A percentile compares a stretch with the other conserved stretches of the same genome.
Conservation (phyloP, 1,140 invertebrate species). For the Brachionus paranguensis region DNA sequence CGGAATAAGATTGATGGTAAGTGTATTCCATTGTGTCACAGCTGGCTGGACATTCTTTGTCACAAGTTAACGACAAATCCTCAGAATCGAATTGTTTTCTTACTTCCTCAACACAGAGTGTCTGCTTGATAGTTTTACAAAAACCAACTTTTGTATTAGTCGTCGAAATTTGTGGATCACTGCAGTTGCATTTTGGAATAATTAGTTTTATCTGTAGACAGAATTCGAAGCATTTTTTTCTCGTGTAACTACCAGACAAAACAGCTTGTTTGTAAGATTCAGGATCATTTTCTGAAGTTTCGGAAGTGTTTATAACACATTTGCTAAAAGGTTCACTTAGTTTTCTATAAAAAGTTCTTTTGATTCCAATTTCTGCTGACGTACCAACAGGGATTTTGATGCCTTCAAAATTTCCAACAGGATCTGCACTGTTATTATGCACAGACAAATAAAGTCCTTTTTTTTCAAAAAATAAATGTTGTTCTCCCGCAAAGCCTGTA, state of each 20-base stretch:
- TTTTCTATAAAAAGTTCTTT: not conserved
- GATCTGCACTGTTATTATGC: not conserved
- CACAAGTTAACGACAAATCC: not conserved
- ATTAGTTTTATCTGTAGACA: not conserved
- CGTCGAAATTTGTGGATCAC: not conserved
- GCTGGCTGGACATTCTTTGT: not conserved
- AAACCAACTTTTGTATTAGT: not conserved
- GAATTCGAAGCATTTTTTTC: not conserved
- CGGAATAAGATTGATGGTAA: not conserved
- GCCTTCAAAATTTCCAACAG: not conserved
- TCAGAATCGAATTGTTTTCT: not conserved
- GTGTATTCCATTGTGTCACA: not conserved
- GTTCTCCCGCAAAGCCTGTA: not conserved
- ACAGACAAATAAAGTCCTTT: not conserved
- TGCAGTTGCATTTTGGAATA: slow-evolving; percentile 1
- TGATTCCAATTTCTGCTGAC: not conserved
- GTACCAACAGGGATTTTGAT: not conserved
- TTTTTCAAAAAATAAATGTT: not conserved
- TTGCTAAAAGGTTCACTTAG: not conserved
- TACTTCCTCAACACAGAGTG: not conserved
- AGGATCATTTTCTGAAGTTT: not conserved
- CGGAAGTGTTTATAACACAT: not conserved
- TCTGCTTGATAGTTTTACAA: not conserved
- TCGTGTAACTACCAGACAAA: not conserved
- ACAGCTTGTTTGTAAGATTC: not conserved